Conservation (phyloP, 1,140 invertebrate species). For the Drosophila busckii region DNA sequence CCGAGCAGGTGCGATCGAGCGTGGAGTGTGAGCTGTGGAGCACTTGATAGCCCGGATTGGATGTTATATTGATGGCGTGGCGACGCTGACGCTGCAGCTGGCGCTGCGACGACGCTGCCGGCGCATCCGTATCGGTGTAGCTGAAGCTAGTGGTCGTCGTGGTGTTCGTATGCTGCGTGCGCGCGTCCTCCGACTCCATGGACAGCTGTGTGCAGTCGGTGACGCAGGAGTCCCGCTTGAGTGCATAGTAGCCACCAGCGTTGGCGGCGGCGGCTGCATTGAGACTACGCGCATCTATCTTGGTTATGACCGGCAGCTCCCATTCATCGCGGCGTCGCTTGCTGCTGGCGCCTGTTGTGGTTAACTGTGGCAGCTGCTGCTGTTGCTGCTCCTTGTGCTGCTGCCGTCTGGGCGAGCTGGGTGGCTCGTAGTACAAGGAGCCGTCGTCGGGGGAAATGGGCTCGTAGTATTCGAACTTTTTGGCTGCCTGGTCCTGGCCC, state of each 20-base stretch:
- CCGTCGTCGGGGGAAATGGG: slow-evolving; percentile 75
- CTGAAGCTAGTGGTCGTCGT: slow-evolving; percentile 76
- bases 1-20: slow-evolving; percentile 75
- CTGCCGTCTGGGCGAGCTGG: slow-evolving; percentile 54
- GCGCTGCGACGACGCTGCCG: slow-evolving; percentile 5
- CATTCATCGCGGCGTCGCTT: slow-evolving; percentile 61
- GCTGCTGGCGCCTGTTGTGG: slow-evolving; percentile 25
- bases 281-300: slow-evolving; percentile 53
- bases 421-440: slow-evolving; percentile 55
- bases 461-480: slow-evolving; percentile 77
- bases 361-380: slow-evolving; percentile 45
- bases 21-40: slow-evolving; percentile 78
- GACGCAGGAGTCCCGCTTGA: slow-evolving; percentile 72
- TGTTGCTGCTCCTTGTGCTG: slow-evolving; percentile 25
- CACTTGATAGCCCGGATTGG: slow-evolving; percentile 77
- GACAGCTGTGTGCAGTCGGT: slow-evolving; percentile 75
- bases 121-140: slow-evolving; percentile 56
- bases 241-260: slow-evolving; percentile 32
- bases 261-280: slow-evolving; percentile 29
- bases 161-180: slow-evolving; percentile 59
- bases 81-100: slow-evolving; percentile 50
- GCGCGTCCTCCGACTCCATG: slow-evolving; percentile 60
- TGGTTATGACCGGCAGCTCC: slow-evolving; percentile 63
- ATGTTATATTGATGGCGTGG: slow-evolving; percentile 78
- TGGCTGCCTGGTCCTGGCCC: slow-evolving; percentile 25